These are phyloP conservation scores for Agrotis segetum DNA, from an alignment of 2,888 invertebrate genomes.

Conservation along the genomic window DNA sequence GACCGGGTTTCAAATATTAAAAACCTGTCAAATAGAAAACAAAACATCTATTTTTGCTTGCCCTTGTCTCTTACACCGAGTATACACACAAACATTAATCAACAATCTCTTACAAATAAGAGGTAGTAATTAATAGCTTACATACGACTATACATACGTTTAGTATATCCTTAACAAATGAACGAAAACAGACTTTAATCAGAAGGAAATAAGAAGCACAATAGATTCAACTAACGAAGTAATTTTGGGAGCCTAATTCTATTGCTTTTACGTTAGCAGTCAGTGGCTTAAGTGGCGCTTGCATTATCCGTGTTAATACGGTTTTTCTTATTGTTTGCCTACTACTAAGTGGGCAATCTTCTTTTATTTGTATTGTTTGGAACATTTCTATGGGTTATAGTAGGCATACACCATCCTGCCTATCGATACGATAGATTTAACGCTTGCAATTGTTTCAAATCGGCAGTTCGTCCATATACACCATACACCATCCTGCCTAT, in stretches of 20 bases:
- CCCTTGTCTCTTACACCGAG: no score
- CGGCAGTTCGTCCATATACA: no score
- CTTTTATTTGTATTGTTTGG: slow-evolving; percentile 17
- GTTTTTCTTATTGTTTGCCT: slow-evolving; percentile 34
- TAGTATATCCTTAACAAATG: background rate
- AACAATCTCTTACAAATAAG: background rate
- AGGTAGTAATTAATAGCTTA: slow-evolving; percentile 2
- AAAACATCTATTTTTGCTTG: no score
- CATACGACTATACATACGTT: background rate
- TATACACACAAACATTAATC: background rate
- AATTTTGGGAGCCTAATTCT: slow-evolving; percentile 36
- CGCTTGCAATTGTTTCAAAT: no score
- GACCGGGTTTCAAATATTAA: no score
- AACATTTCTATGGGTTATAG: background rate
- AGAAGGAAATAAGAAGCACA: slow-evolving; percentile 20
- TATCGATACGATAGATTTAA: no score
- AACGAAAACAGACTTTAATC: background rate
- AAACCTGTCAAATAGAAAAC: no score
- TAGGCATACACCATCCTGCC: no score
- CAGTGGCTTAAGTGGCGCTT: slow-evolving; percentile 38
- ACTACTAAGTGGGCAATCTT: slow-evolving; percentile 11
- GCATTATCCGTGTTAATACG: slow-evolving; percentile 29
- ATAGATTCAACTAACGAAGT: slow-evolving; percentile 27
- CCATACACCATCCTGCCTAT: no score
- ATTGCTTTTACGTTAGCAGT: slow-evolving; percentile 25